A percentile compares a stretch with the other conserved stretches of the same genome.
phyloP scores from a whole-genome alignment of 2,888 invertebrate species.

The Epistrophe eligans region DNA sequence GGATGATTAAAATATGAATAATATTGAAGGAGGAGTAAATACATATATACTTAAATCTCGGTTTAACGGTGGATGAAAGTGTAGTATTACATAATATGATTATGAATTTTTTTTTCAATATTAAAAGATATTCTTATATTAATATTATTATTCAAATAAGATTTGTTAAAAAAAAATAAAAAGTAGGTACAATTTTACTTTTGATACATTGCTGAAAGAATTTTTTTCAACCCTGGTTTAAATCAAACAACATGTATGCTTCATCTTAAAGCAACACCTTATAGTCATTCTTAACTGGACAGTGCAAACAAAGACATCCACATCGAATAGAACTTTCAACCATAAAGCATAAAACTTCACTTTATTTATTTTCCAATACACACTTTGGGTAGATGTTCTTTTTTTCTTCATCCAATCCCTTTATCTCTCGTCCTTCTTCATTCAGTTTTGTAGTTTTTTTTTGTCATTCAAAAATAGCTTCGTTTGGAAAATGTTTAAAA shows the following conservation, averaged over 20 bases:
- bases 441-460: not conserved
- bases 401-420: slow-evolving; percentile 10
- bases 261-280: slow-evolving; percentile 3
- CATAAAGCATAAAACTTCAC: slow-evolving; percentile 41
- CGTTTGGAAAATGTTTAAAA: slow-evolving; percentile 44
- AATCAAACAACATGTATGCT: not conserved
- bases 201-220: too few species aligned
- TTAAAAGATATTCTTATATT: too few species aligned
- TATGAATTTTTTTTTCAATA: too few species aligned
- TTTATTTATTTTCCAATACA: slow-evolving; percentile 65
- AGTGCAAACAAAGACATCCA: slow-evolving; percentile 26
- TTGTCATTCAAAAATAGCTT: slow-evolving; percentile 52
- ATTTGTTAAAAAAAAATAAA: too few species aligned
- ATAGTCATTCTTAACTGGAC: slow-evolving; percentile 12
- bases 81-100: too few species aligned
- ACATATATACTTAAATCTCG: too few species aligned
- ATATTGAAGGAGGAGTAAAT: too few species aligned
- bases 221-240: too few species aligned
- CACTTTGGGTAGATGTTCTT: slow-evolving; percentile 46
- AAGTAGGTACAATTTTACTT: too few species aligned
- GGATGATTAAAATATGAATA: too few species aligned
- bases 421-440: not conserved
- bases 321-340: slow-evolving; percentile 50
- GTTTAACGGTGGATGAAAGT: too few species aligned
- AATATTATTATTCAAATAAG: too few species aligned